These are phyloP conservation scores for Tiliacea aurago DNA, from an alignment of 2,888 invertebrate species.

Conservation along the genomic window DNA sequence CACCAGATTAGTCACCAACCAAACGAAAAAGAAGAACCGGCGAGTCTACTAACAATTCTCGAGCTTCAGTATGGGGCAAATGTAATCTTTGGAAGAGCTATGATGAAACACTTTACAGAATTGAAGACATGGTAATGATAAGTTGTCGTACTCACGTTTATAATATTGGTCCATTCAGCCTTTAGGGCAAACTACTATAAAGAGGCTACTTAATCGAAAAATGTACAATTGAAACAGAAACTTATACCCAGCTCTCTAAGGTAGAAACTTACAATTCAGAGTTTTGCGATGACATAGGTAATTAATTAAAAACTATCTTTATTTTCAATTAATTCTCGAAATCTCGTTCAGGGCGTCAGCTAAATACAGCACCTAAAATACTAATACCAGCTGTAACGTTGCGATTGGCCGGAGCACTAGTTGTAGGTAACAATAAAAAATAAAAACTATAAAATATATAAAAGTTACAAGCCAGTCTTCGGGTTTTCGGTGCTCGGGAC, in stretches of 20 bases:
- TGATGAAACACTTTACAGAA: background rate
- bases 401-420: too few relatives aligned
- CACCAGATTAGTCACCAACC: too few relatives aligned
- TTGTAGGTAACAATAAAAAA: too few relatives aligned
- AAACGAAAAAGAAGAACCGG: too few relatives aligned
- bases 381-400: too few relatives aligned
- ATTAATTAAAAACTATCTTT: too few relatives aligned
- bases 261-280: background rate
- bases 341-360: background rate
- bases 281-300: background rate
- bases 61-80: background rate
- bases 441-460: too few relatives aligned
- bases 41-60: background rate
- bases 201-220: background rate
- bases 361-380: too few relatives aligned
- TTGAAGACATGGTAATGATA: background rate
- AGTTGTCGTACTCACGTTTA: background rate
- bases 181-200: background rate
- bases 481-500: too few relatives aligned
- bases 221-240: background rate
- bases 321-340: background rate
- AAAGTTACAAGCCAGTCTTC: too few relatives aligned
- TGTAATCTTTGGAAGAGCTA: background rate
- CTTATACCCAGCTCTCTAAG: background rate
- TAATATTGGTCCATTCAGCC: background rate